These are phyloP conservation scores for Choloepus hoffmanni DNA, from an alignment of 2,113 vertebrate genomes.

Conservation along the genomic window DNA sequence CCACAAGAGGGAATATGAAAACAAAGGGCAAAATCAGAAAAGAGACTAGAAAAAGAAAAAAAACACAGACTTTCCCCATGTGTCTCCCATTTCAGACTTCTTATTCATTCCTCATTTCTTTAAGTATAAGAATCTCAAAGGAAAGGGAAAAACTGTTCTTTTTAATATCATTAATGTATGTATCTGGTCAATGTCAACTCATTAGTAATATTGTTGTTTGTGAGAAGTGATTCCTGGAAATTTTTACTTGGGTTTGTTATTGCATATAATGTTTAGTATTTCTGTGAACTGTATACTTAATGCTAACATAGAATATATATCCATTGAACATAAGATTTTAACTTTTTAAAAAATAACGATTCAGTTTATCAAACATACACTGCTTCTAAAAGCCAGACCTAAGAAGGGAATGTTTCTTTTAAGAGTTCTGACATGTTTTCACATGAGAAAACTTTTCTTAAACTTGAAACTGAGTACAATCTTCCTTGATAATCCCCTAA, in stretches of 20 bases:
- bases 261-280: constrained; percentile 1
- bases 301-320: not conserved
- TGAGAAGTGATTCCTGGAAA: constrained; percentile 23
- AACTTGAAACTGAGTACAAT: not conserved
- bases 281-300: not conserved
- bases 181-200: constrained; percentile 46
- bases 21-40: constrained; percentile 23
- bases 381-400: constrained; percentile 1
- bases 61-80: not conserved
- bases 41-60: not conserved
- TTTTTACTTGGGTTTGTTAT: constrained; percentile 18
- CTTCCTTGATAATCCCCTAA: not conserved
- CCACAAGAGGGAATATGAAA: not conserved
- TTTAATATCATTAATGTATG: constrained; percentile 27
- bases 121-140: not conserved
- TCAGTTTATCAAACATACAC: not conserved
- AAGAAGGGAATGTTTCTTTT: constrained; percentile 23
- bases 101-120: constrained; percentile 14
- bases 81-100: constrained; percentile 13
- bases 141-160: not conserved
- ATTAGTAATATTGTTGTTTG: not conserved
- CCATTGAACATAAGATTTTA: constrained; percentile 42
- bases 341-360: not conserved
- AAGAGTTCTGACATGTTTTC: constrained; percentile 22
- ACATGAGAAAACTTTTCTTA: constrained; percentile 4